Evolutionary conservation across 2,797 vertebrate genomes (phyloP).

Genomic region (Tinamus major): DNA sequence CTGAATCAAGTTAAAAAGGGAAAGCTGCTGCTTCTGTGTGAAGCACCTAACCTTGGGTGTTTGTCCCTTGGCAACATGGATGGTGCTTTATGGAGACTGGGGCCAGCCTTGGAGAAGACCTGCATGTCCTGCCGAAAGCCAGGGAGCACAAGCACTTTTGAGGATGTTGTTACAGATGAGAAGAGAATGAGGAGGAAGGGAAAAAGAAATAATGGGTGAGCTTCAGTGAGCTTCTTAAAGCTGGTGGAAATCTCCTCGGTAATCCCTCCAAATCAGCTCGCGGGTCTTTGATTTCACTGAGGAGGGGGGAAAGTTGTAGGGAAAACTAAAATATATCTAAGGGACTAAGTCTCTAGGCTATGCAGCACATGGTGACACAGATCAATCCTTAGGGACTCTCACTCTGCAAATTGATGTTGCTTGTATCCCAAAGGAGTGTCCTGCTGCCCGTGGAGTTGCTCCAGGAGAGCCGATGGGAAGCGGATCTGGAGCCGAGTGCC

Average conservation of each 20-base stretch:
- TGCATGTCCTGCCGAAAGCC: background rate
- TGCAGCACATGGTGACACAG: background rate
- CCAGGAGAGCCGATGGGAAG: background rate
- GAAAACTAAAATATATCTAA: background rate
- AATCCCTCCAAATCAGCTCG: background rate
- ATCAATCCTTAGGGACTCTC: background rate
- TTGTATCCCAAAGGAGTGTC: background rate
- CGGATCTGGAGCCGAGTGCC: background rate
- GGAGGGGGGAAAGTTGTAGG: background rate
- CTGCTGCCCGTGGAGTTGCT: background rate
- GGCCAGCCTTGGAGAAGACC: background rate
- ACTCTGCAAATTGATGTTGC: rapidly evolving
- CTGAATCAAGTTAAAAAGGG: background rate
- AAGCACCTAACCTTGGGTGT: background rate
- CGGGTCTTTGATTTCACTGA: background rate
- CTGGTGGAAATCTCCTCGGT: background rate
- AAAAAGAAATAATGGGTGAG: background rate
- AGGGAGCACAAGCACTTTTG: background rate
- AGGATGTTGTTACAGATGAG: background rate
- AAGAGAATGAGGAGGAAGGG: background rate
- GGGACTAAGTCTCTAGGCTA: background rate
- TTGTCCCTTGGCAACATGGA: background rate
- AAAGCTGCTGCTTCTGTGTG: background rate
- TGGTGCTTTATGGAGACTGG: background rate
- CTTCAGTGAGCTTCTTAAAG: background rate